These are phyloP conservation scores for Mythimna lalbum DNA, from an alignment of 2,888 invertebrate species.

Conservation along the genomic window DNA sequence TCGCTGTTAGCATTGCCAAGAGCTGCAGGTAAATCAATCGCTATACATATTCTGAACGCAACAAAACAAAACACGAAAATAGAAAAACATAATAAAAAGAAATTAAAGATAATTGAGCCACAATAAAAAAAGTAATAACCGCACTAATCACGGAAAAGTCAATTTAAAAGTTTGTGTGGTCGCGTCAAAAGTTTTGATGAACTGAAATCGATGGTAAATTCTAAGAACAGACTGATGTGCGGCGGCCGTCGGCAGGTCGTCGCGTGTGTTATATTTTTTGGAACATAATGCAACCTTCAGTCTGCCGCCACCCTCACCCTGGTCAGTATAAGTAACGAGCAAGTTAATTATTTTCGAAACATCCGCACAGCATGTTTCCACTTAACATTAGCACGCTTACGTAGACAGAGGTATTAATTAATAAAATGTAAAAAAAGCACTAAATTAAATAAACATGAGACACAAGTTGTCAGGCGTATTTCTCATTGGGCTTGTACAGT, in stretches of 20 bases:
- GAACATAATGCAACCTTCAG: slow-evolving; percentile 26
- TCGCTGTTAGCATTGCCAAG: slow-evolving; percentile 42
- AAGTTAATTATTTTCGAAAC: slow-evolving; percentile 60
- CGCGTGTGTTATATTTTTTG: slow-evolving; percentile 38
- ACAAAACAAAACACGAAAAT: slow-evolving; percentile 24
- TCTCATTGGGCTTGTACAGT: slow-evolving; percentile 62
- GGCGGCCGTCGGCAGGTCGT: slow-evolving; percentile 43
- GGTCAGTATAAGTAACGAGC: slow-evolving; percentile 33
- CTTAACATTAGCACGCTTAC: slow-evolving; percentile 56
- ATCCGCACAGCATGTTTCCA: slow-evolving; percentile 63
- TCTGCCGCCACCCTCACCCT: slow-evolving; percentile 27
- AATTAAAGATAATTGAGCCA: slow-evolving; percentile 44
- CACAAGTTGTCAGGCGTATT: slow-evolving; percentile 66
- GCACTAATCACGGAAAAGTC: slow-evolving; percentile 40
- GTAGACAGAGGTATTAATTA: slow-evolving; percentile 62
- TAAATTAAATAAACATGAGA: slow-evolving; percentile 62
- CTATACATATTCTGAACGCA: slow-evolving; percentile 11
- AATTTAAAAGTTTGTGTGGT: slow-evolving; percentile 54
- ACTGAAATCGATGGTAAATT: slow-evolving; percentile 55
- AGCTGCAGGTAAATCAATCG: slow-evolving; percentile 28
- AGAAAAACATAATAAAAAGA: slow-evolving; percentile 33
- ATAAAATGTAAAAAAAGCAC: slow-evolving; percentile 63
- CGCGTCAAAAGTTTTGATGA: slow-evolving; percentile 55
- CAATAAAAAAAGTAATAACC: slow-evolving; percentile 40
- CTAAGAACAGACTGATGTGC: slow-evolving; percentile 31